Conservation (phyloP, 2,888 invertebrate genomes). For the Standfussiana lucernea region DNA sequence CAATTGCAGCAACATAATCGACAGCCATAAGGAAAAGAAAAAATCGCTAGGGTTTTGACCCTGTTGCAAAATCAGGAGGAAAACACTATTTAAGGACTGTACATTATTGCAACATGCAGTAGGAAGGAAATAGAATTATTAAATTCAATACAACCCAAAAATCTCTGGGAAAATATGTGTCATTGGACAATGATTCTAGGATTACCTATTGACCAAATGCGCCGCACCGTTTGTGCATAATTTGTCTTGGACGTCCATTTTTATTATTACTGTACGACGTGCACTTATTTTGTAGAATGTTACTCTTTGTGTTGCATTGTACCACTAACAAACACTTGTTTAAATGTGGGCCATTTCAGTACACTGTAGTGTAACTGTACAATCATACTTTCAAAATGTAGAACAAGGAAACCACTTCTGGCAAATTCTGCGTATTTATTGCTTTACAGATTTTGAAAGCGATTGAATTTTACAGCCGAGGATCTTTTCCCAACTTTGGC, state of each 20-base stretch:
- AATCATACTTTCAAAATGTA: slow-evolving; percentile 47
- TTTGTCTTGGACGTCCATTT: not conserved
- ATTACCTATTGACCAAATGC: slow-evolving; percentile 1
- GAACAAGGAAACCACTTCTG: slow-evolving; percentile 40
- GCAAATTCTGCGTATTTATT: slow-evolving; percentile 24
- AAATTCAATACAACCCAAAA: slow-evolving; percentile 2
- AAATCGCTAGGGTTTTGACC: not conserved
- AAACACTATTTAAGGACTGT: not conserved
- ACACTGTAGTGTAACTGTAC: slow-evolving; percentile 32
- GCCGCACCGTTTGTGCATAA: not conserved
- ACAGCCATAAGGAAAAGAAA: not conserved
- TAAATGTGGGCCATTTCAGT: slow-evolving; percentile 52
- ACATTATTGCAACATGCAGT: slow-evolving; percentile 18
- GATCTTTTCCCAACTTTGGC: slow-evolving; percentile 32
- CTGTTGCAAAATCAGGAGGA: not conserved
- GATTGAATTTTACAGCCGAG: slow-evolving; percentile 36
- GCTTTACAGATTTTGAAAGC: slow-evolving; percentile 24
- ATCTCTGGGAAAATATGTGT: not conserved
- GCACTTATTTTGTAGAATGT: slow-evolving; percentile 22
- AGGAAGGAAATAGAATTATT: slow-evolving; percentile 1
- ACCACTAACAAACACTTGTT: slow-evolving; percentile 32
- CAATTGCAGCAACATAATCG: not conserved
- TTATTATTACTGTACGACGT: slow-evolving; percentile 6
- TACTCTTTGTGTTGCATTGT: slow-evolving; percentile 43
- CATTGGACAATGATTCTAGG: not conserved